These are phyloP conservation scores for Drosophila grimshawi DNA, from an alignment of 1,140 invertebrate genomes.

Conservation along the genomic window DNA sequence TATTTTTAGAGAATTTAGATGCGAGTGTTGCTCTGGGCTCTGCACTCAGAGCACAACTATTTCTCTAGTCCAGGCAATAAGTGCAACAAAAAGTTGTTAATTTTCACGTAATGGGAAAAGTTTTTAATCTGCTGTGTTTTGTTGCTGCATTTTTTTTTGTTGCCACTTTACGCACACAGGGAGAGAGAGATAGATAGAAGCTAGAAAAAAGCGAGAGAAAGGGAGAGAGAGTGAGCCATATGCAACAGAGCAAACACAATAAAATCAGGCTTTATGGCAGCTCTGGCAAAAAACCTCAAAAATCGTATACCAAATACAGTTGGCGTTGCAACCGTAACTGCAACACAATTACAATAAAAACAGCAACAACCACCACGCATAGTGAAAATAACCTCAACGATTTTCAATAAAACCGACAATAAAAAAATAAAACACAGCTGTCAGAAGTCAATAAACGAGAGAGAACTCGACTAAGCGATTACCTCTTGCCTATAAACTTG, in stretches of 20 bases:
- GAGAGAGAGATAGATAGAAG: background rate
- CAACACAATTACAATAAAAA: constrained; percentile 41
- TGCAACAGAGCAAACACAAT: constrained; percentile 58
- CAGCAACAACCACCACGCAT: background rate
- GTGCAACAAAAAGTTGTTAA: constrained; percentile 69
- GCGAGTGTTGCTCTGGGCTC: constrained; percentile 31
- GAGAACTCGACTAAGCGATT: constrained; percentile 11
- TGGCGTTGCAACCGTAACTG: constrained; percentile 41
- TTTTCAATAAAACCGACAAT: constrained; percentile 35
- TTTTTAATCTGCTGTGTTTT: constrained; percentile 70
- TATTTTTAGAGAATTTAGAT: constrained; percentile 68
- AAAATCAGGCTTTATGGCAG: constrained; percentile 75
- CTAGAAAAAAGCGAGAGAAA: no score
- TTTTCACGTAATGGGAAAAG: constrained; percentile 80
- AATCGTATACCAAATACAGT: constrained; percentile 59
- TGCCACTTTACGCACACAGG: constrained; percentile 3
- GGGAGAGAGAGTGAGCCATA: background rate
- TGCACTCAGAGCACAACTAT: constrained; percentile 58
- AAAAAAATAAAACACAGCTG: background rate
- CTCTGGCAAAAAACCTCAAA: constrained; percentile 52
- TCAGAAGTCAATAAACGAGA: constrained; percentile 7
- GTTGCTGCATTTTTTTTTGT: constrained; percentile 16
- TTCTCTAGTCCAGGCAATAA: constrained; percentile 40
- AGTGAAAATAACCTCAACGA: constrained; percentile 32
- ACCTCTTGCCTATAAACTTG: background rate